Base-by-base conservation (phyloP, 2,797 vertebrate species). In the Anas bernieri region DNA sequence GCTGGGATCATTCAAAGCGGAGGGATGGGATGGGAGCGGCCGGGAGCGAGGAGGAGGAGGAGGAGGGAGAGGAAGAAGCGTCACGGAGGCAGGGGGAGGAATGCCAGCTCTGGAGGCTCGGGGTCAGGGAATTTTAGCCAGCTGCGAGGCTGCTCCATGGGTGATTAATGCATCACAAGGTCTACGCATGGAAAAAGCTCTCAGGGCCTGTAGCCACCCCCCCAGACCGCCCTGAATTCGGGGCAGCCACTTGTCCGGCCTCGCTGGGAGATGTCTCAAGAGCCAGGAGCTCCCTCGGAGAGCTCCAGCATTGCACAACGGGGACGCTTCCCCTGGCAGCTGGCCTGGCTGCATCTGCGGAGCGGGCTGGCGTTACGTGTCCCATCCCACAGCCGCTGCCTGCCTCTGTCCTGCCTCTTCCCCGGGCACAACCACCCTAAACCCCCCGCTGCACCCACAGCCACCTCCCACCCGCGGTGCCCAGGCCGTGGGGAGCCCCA, bases 111-210 rank as follows among this genome's bases (percentile, higher is more conserved):
- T 83, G 58, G 86, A 85, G 61, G 93, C 86, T 76, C 21, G 33
- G 94, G 88, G 81, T 93, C 85, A 82, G 94, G 72, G 4, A 0
- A 86, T 80, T 96, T 88, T 64, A 94, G 91, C 85, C 2, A 6
- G 61, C 91, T 89, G 92, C 33, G 50, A 46, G 39, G 78, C 88
- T 93, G 83, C 45, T 93, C 83, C 67, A 61, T 35, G 79, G 45
- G 72, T 92, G 94, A 96, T 96, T 94, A 95, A 96, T 88, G 75
- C 67, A 82, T 93, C 95, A 95, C 86, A 94, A 92, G 94, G 88
- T 91, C 83, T 30, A 31, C 33, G 52, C 67, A 95, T 68, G 91
- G 94, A 96, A 96, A 95, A 96, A 88, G 80, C 63, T 35, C 86
- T 95, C 54, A n/a, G 68, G 84, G 93, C 93, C 86, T 61, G 55